Conservation (phyloP, 2,113 vertebrate species). For the Ursus arctos region DNA sequence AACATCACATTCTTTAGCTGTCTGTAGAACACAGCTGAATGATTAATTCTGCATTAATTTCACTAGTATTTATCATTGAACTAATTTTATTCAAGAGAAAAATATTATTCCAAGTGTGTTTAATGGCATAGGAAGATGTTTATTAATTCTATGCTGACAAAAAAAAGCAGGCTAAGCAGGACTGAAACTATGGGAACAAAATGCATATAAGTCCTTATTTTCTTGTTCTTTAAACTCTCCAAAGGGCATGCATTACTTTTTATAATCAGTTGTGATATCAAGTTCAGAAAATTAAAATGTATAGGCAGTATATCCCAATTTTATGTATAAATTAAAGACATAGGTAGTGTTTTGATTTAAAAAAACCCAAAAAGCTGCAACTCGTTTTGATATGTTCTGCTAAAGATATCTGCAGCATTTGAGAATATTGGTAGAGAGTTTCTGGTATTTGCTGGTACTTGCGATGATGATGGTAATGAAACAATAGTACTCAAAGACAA, state of each 20-base stretch:
- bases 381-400: neutral
- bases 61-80: conserved; percentile 30
- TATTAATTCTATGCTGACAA: neutral
- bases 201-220: neutral
- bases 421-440: neutral
- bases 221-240: neutral
- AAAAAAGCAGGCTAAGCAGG: neutral
- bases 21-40: neutral
- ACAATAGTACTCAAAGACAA: neutral
- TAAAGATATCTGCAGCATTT: neutral
- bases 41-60: conserved; percentile 8
- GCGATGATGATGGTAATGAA: neutral
- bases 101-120: conserved; percentile 28
- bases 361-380: neutral
- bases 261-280: neutral
- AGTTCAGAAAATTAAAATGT: neutral
- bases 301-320: neutral
- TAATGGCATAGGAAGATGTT: conserved; percentile 27
- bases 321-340: conserved; percentile 55
- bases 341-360: neutral
- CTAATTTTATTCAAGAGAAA: conserved; percentile 31
- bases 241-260: neutral
- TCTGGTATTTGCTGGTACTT: neutral
- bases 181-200: conserved; percentile 6
- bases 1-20: conserved; percentile 28